A percentile compares a stretch with the other conserved stretches of the same genome.
Conservation (phyloP, 2,888 invertebrate genomes). For the Nematopogon swammerdamellus region DNA sequence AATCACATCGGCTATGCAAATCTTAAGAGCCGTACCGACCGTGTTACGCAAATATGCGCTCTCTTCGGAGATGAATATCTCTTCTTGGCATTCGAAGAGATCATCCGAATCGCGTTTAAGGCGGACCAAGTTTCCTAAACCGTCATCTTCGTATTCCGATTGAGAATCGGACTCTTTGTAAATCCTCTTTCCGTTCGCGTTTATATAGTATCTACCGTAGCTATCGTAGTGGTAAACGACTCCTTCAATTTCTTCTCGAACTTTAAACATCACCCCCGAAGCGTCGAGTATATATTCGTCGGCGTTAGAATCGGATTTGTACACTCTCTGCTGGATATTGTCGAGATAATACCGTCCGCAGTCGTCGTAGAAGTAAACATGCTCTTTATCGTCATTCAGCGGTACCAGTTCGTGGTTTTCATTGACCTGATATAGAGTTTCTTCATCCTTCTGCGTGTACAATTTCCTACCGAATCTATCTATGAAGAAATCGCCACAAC, state of each 20-base stretch:
- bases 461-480: slow-evolving; percentile 41
- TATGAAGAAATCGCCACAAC: slow-evolving; percentile 33
- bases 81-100: slow-evolving; percentile 34
- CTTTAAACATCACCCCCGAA: slow-evolving; percentile 33
- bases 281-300: slow-evolving; percentile 46
- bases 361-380: slow-evolving; percentile 40
- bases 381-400: slow-evolving; percentile 29
- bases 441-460: slow-evolving; percentile 29
- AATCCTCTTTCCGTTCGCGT: slow-evolving; percentile 35
- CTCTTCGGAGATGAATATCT: slow-evolving; percentile 39
- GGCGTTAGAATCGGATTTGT: slow-evolving; percentile 34
- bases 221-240: slow-evolving; percentile 37
- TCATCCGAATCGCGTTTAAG: slow-evolving; percentile 33
- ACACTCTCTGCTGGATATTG: slow-evolving; percentile 29
- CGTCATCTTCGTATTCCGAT: slow-evolving; percentile 48
- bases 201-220: slow-evolving; percentile 40
- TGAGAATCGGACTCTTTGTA: slow-evolving; percentile 33
- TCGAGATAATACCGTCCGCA: slow-evolving; percentile 43
- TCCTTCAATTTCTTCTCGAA: slow-evolving; percentile 35
- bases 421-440: slow-evolving; percentile 32
- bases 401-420: slow-evolving; percentile 34
- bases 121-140: slow-evolving; percentile 44
- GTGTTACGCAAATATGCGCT: slow-evolving; percentile 36
- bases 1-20: slow-evolving; percentile 38
- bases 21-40: slow-evolving; percentile 35